Percentiles rank a stretch among this genome's conserved stretches.
phyloP scores from a whole-genome alignment of 2,888 invertebrate genomes.

The Auanema freiburgensis region DNA sequence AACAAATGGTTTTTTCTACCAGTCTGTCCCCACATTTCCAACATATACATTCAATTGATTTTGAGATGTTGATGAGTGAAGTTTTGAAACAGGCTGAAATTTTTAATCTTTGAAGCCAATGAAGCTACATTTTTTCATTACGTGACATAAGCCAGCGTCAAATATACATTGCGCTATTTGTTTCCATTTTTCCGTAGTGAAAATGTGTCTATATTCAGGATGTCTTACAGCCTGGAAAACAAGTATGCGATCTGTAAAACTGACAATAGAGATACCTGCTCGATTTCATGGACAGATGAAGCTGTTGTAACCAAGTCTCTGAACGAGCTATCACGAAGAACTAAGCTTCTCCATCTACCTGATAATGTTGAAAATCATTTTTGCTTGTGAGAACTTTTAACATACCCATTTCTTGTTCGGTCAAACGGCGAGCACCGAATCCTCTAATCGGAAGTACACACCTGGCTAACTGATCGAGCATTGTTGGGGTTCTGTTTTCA shows the following conservation, averaged over 20 bases:
- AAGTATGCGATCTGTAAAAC: slow-evolving; percentile 3
- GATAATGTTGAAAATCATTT: slow-evolving; percentile 12
- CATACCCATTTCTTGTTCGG: slow-evolving; percentile 61
- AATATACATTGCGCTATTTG: slow-evolving; percentile 55
- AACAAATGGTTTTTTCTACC: slow-evolving; percentile 16
- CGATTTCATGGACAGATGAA: slow-evolving; percentile 36
- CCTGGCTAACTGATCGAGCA: slow-evolving; percentile 23
- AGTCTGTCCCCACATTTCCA: slow-evolving; percentile 49
- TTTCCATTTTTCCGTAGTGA: slow-evolving; percentile 56
- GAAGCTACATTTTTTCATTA: slow-evolving; percentile 2
- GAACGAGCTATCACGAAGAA: slow-evolving; percentile 30
- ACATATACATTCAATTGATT: slow-evolving; percentile 50
- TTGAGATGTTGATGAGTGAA: slow-evolving; percentile 27
- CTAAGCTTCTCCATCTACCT: slow-evolving; percentile 45
- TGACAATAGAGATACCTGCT: slow-evolving; percentile 22
- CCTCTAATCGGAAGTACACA: slow-evolving; percentile 50
- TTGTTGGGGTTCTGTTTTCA: slow-evolving; percentile 10
- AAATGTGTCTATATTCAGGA: slow-evolving; percentile 52
- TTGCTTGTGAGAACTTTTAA: slow-evolving; percentile 7
- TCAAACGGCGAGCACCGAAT: slow-evolving; percentile 56
- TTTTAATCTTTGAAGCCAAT: not conserved
- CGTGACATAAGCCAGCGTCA: slow-evolving; percentile 24
- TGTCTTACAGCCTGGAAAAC: slow-evolving; percentile 23
- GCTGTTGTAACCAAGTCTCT: slow-evolving; percentile 24
- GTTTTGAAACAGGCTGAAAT: slow-evolving; percentile 12